Evolutionary conservation across 92 coral and sea anemone genomes (phyloP).

Genomic region (Heteractis magnifica): DNA sequence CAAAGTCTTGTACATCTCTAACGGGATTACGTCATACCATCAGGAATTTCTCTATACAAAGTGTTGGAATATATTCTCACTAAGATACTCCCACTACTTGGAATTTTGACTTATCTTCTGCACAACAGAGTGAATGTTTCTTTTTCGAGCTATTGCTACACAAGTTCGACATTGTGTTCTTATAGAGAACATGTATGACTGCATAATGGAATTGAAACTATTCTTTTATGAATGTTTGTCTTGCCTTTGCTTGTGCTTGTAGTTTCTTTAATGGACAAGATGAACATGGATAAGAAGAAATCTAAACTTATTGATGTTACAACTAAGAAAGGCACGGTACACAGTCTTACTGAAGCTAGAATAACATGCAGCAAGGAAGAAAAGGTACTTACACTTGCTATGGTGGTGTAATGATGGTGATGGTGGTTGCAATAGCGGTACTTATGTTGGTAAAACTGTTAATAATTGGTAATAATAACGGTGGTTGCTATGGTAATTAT

Average conservation of each 20-base stretch:
- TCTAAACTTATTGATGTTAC: conserved; percentile 88
- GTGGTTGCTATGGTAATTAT: no score
- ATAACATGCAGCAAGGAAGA: conserved; percentile 85
- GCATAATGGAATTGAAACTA: background rate
- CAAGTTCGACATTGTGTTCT: background rate
- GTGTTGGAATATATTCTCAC: no score
- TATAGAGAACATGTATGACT: background rate
- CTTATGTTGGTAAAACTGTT: background rate
- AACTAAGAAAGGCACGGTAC: conserved; percentile 76
- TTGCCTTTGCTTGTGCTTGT: background rate
- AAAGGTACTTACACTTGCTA: conserved; percentile 51
- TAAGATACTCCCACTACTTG: no score
- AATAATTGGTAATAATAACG: background rate
- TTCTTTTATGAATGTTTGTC: background rate
- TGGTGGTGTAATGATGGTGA: no score
- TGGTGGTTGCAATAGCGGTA: no score
- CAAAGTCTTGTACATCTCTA: no score
- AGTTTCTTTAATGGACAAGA: conserved; percentile 74
- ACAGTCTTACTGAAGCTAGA: conserved; percentile 82
- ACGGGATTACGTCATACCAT: no score
- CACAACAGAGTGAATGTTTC: no score
- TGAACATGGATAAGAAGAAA: conserved; percentile 65
- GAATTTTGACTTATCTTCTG: no score
- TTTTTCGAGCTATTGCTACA: no score
- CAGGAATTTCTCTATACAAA: no score